These are phyloP conservation scores for Stenodema calcarata DNA, from an alignment of 2,888 invertebrate genomes.

Conservation along the genomic window DNA sequence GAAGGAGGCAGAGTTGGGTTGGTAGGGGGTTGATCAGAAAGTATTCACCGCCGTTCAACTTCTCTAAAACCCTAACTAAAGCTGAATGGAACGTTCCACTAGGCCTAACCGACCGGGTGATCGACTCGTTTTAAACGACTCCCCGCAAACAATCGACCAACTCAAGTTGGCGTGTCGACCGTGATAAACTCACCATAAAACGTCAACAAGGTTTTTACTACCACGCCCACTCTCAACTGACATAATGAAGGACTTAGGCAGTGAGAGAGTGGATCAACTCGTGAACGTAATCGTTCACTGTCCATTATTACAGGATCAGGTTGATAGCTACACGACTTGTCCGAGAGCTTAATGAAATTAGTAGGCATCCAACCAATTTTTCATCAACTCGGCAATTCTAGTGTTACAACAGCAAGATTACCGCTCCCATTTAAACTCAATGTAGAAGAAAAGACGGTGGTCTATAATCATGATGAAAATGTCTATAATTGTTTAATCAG, in stretches of 20 bases:
- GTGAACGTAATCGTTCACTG: neutral
- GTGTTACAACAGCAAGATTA: no score
- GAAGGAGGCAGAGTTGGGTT: neutral
- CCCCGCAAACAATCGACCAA: neutral
- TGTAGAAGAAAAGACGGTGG: no score
- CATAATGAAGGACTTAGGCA: neutral
- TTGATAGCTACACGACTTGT: neutral
- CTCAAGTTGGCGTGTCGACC: neutral
- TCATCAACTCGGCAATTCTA: no score
- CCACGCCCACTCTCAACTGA: neutral
- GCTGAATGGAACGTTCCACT: neutral
- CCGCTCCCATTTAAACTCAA: no score
- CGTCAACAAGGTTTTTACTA: neutral
- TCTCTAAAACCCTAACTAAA: neutral
- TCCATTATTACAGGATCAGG: neutral
- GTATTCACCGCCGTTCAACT: neutral
- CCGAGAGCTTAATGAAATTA: neutral
- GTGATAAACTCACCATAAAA: conserved; percentile 1
- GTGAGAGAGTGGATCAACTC: neutral
- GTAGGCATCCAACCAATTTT: no score
- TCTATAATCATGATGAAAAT: no score
- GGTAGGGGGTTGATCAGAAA: neutral
- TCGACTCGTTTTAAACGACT: neutral
- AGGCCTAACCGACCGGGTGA: neutral
- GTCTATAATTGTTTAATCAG: no score